Evolutionary conservation across 2,888 invertebrate species (phyloP).

Genomic region (Norana najaformis): DNA sequence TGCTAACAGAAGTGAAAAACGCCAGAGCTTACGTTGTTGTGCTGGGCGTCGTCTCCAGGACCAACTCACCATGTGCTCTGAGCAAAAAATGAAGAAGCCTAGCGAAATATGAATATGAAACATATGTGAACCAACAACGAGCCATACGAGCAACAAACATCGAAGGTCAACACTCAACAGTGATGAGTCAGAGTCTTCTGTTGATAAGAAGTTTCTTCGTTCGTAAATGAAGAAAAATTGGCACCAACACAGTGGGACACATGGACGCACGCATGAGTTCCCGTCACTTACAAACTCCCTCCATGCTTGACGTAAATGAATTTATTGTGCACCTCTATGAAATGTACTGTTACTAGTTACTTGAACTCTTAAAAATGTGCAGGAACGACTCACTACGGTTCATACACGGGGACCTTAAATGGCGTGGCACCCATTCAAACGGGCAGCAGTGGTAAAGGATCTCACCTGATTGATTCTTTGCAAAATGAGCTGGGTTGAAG

Average conservation of each 20-base stretch:
- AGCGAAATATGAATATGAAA: background rate
- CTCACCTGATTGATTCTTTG: too few relatives aligned
- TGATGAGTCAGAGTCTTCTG: background rate
- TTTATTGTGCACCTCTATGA: background rate
- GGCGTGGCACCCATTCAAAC: too few relatives aligned
- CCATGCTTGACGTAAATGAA: background rate
- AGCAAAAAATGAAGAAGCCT: background rate
- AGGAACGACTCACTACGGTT: too few relatives aligned
- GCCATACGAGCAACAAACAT: background rate
- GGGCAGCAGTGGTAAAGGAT: too few relatives aligned
- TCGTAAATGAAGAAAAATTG: background rate
- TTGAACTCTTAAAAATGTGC: background rate
- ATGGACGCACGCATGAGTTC: background rate
- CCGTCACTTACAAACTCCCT: background rate
- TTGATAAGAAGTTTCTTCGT: background rate
- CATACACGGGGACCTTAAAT: too few relatives aligned
- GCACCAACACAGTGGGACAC: background rate
- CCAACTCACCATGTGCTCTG: background rate
- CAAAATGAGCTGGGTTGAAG: too few relatives aligned
- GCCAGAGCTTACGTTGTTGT: too few relatives aligned
- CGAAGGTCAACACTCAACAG: background rate
- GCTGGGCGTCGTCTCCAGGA: too few relatives aligned
- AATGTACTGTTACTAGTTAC: background rate
- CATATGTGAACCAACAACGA: background rate
- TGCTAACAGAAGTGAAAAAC: background rate